Percentiles rank a stretch among this genome's conserved stretches.
Conservation (phyloP, 2,888 invertebrate species). For the Drosophila ezoana region DNA sequence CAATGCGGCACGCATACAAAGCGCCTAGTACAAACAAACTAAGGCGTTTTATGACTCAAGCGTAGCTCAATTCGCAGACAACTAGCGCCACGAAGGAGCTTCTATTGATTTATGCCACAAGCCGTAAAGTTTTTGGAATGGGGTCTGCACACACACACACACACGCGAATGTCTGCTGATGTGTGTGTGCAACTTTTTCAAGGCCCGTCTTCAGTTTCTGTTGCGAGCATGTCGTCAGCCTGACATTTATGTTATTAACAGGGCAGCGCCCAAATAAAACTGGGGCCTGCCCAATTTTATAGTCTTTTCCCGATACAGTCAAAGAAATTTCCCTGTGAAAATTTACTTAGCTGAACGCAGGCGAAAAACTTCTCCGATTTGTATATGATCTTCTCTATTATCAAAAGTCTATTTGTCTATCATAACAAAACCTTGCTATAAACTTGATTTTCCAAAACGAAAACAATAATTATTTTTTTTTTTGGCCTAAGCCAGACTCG, state of each 20-base stretch:
- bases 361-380: too few species aligned
- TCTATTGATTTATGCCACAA: constrained; percentile 47
- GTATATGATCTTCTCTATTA: too few species aligned
- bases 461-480: too few species aligned
- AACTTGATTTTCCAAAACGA: too few species aligned
- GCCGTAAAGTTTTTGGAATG: background rate
- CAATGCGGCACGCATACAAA: constrained; percentile 50
- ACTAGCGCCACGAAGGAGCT: constrained; percentile 22
- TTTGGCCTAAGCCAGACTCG: background rate
- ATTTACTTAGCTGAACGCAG: too few species aligned
- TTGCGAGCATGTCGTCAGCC: background rate
- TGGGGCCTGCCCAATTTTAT: background rate
- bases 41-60: constrained; percentile 49
- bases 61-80: constrained; percentile 24
- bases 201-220: constrained; percentile 1
- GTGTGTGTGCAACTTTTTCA: constrained; percentile 5
- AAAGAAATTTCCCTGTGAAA: background rate
- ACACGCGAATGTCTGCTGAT: background rate
- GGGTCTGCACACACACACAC: background rate
- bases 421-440: too few species aligned
- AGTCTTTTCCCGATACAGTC: too few species aligned
- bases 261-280: too few species aligned
- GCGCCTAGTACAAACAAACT: constrained; percentile 14
- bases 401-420: too few species aligned
- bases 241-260: background rate